Conservation (phyloP, 2,113 vertebrate species). For the Solea solea region DNA sequence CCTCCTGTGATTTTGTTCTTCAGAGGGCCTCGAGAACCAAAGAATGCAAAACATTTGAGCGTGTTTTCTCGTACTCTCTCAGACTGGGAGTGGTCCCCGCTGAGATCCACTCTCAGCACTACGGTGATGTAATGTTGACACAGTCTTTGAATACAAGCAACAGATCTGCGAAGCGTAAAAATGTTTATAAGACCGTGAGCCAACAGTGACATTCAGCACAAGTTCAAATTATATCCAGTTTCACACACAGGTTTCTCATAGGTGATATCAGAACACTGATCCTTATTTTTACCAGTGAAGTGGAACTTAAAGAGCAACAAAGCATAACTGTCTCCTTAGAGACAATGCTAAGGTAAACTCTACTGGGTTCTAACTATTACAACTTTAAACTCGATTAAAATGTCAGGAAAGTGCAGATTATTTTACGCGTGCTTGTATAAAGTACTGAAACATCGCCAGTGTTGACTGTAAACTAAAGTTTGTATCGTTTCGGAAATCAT, state of each 20-base stretch:
- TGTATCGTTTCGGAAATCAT: no score
- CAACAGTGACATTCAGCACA: conserved; percentile 10
- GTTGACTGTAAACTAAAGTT: no score
- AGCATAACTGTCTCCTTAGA: no score
- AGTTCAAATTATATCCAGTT: conserved; percentile 1
- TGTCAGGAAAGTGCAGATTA: no score
- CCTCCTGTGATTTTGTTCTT: neutral
- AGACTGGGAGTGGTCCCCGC: conserved; percentile 17
- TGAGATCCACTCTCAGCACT: conserved; percentile 15
- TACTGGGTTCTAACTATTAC: no score
- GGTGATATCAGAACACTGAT: neutral
- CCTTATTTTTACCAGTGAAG: no score
- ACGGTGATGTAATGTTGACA: conserved; percentile 48
- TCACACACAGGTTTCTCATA: neutral
- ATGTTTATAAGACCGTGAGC: conserved; percentile 11
- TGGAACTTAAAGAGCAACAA: no score
- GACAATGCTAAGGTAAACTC: no score
- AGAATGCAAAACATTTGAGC: conserved; percentile 17
- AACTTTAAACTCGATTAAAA: no score
- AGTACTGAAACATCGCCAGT: no score
- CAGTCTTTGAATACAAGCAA: conserved; percentile 33
- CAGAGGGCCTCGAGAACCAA: neutral
- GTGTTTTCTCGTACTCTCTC: conserved; percentile 17
- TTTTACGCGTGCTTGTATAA: no score
- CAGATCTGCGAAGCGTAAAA: conserved; percentile 10